Conservation (phyloP, 2,113 vertebrate species). For the Ophthalmolycus amberensis region DNA sequence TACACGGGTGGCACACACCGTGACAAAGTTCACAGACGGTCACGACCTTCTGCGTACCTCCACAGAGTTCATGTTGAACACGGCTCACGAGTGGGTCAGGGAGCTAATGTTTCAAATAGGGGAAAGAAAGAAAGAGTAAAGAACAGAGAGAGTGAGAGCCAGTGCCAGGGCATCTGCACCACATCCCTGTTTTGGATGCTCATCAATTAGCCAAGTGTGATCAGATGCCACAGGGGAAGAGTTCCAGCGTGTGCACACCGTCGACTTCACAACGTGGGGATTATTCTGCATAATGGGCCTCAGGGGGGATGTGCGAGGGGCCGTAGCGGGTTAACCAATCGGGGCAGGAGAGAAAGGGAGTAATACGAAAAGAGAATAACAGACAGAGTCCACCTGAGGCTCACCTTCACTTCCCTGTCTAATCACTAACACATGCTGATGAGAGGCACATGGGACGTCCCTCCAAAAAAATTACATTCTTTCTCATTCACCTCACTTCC, state of each 20-base stretch:
- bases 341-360: slow-evolving; percentile 7
- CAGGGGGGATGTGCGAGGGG: slow-evolving; percentile 23
- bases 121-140: slow-evolving; percentile 12
- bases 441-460: slow-evolving; percentile 36
- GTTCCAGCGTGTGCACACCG: slow-evolving; percentile 30
- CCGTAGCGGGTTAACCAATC: slow-evolving; percentile 14
- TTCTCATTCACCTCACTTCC: slow-evolving; percentile 47
- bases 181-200: slow-evolving; percentile 42
- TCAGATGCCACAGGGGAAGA: slow-evolving; percentile 50
- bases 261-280: slow-evolving; percentile 5
- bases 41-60: slow-evolving; percentile 22
- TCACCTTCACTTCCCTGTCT: slow-evolving; percentile 72
- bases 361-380: slow-evolving; percentile 35
- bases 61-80: slow-evolving; percentile 21
- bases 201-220: slow-evolving; percentile 62
- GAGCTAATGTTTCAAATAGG: slow-evolving; percentile 34
- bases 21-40: slow-evolving; percentile 25
- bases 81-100: slow-evolving; percentile 35
- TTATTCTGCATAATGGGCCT: slow-evolving; percentile 49
- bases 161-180: slow-evolving; percentile 61
- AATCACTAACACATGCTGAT: slow-evolving; percentile 77
- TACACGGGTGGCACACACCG: slow-evolving; percentile 11
- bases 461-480: slow-evolving; percentile 38
- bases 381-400: slow-evolving; percentile 61
- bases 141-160: slow-evolving; percentile 21